Evolutionary conservation across 2,888 invertebrate species (phyloP).

Genomic region (Thumatha senex): DNA sequence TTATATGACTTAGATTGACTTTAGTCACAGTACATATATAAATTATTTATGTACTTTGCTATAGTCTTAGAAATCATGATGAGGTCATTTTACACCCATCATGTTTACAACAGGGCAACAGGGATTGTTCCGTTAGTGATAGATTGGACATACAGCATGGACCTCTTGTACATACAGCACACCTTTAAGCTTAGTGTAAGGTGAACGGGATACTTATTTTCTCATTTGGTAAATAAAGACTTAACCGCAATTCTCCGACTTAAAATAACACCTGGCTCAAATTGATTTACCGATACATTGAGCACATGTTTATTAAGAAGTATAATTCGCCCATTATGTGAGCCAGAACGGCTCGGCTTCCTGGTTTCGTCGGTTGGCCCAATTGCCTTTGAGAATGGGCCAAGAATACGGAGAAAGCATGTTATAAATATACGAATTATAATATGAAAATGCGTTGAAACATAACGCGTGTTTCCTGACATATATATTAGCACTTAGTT

Average conservation of each 20-base stretch:
- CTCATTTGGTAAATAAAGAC: not conserved
- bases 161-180: too few species aligned
- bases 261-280: slow-evolving; percentile 5
- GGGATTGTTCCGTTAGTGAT: too few species aligned
- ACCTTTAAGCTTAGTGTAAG: too few species aligned
- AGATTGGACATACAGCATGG: too few species aligned
- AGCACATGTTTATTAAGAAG: slow-evolving; percentile 41
- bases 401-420: slow-evolving; percentile 74
- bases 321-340: slow-evolving; percentile 40
- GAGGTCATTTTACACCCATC: too few species aligned
- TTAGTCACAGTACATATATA: too few species aligned
- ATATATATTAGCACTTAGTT: slow-evolving; percentile 44
- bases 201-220: too few species aligned
- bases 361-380: slow-evolving; percentile 63
- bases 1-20: too few species aligned
- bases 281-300: slow-evolving; percentile 29
- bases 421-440: slow-evolving; percentile 52
- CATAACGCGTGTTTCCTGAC: slow-evolving; percentile 58
- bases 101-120: too few species aligned
- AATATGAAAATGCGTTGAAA: slow-evolving; percentile 51
- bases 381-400: slow-evolving; percentile 70
- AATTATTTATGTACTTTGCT: too few species aligned
- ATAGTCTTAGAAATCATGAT: too few species aligned
- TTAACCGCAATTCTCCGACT: not conserved
- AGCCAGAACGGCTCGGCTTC: slow-evolving; percentile 54